Evolutionary conservation across 2,113 vertebrate genomes (phyloP), one percentile per base, ranked within the genome.

Genomic region (Albula goreensis): DNA sequence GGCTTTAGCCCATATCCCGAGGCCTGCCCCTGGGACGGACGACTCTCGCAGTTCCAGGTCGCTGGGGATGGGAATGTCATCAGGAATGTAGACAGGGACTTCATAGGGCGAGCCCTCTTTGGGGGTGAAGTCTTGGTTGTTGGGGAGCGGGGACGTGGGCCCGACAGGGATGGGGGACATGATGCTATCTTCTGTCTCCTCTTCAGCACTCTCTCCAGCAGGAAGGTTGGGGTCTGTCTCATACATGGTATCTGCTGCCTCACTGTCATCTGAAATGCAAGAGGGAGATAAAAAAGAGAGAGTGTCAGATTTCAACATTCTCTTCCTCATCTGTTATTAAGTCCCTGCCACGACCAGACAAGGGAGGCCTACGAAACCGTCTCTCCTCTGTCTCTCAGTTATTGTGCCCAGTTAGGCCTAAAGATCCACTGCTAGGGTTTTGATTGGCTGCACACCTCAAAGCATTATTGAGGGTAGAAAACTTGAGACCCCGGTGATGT

Each of bases 61-160:
- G 4, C 95, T 90, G 10, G 98, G 98, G 93, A 99, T 96, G 88
- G 98, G 98, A 96, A 99, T 99, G 96, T 99, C 98, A 60, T 99
- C 98, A 0, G 98, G 98, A 96, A 99, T 99, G 97, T 99, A 99
- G 96, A 99, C 98, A 0, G 98, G 98, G 80, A 98, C 97, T 94
- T 99, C 98, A 2, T 99, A 99, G 17, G 97, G 98, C n/a, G 98
- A 99, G 90, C 97, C 98, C 93, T 99, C 98, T 94, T 99, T 99
- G 91, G 98, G 97, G 84, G 97, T 99, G 96, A 98, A 98, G 96
- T 97, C 97, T 94, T 99, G 97, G 83, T 97, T 96, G 92, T 96
- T 95, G 93, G 97, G 97, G 92, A 97, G 97, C 87, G 96, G 96
- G 85, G 97, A 97, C 13, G 93, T 96, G 60, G 96, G 96, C 85